Percentiles rank a stretch among this genome's conserved stretches.
Conservation (phyloP, 2,888 invertebrate species). For the Acanthosepion lycidas region DNA sequence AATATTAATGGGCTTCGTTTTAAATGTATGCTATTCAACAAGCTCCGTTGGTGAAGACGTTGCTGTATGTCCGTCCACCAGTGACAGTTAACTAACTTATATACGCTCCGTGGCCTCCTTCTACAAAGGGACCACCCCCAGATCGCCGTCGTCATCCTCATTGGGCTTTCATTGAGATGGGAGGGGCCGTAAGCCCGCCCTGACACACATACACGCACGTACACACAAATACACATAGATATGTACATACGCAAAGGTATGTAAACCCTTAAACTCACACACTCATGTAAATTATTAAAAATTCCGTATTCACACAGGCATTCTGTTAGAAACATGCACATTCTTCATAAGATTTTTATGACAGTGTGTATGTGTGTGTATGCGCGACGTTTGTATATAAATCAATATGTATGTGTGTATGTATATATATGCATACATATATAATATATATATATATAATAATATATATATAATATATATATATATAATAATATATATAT, state of each 20-base stretch:
- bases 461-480: too few relatives aligned
- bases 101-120: not conserved
- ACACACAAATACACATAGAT: not conserved
- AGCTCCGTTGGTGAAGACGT: slow-evolving; percentile 22
- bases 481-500: too few relatives aligned
- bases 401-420: too few relatives aligned
- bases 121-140: not conserved
- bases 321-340: too few relatives aligned
- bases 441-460: too few relatives aligned
- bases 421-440: too few relatives aligned
- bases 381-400: too few relatives aligned
- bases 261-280: not conserved
- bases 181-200: not conserved
- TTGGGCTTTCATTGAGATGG: not conserved
- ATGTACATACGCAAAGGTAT: not conserved
- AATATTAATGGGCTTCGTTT: slow-evolving; percentile 33
- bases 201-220: slow-evolving; percentile 36
- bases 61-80: not conserved
- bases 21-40: not conserved
- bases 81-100: slow-evolving; percentile 1
- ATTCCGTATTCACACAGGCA: too few relatives aligned
- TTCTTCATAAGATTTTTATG: too few relatives aligned
- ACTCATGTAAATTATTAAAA: not conserved
- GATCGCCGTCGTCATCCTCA: slow-evolving; percentile 36
- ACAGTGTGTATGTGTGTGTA: too few relatives aligned